Evolutionary conservation across 1,140 invertebrate species (phyloP).

Genomic region (Hirudo medicinalis): DNA sequence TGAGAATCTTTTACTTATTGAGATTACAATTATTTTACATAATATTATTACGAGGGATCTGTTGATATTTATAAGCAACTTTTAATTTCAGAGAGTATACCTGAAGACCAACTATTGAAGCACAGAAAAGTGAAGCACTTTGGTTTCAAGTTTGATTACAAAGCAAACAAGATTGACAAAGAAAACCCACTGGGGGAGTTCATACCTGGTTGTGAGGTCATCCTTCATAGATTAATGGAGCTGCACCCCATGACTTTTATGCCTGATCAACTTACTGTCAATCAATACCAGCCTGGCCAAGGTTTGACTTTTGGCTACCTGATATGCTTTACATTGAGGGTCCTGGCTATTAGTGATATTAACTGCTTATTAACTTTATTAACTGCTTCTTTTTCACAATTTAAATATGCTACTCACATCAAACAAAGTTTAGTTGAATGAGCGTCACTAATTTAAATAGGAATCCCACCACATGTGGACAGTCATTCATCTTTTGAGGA

Average conservation of each 20-base stretch:
- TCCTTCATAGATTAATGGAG: conserved; percentile 52
- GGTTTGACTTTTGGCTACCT: conserved; percentile 44
- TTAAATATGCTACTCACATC: neutral
- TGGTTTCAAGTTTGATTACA: conserved; percentile 85
- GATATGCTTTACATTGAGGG: neutral
- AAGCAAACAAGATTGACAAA: conserved; percentile 70
- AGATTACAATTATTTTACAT: conserved; percentile 22
- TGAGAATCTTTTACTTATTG: conserved; percentile 16
- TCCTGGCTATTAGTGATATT: neutral
- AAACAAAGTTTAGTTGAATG: neutral
- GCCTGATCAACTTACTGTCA: conserved; percentile 85
- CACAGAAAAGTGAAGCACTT: conserved; percentile 78
- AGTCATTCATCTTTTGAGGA: conserved; percentile 83
- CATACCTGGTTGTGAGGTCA: conserved; percentile 60
- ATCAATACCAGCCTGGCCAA: conserved; percentile 78
- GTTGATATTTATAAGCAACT: neutral
- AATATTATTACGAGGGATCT: neutral
- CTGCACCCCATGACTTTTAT: conserved; percentile 36
- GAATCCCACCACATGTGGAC: conserved; percentile 88
- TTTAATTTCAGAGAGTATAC: neutral
- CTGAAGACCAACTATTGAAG: conserved; percentile 49
- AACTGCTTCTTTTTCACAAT: neutral
- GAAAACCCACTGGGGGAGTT: conserved; percentile 50
- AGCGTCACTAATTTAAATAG: conserved; percentile 40
- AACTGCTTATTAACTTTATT: neutral